These are phyloP conservation scores for Podarcis cretensis DNA, from an alignment of 2,113 vertebrate genomes.

Conservation along the genomic window DNA sequence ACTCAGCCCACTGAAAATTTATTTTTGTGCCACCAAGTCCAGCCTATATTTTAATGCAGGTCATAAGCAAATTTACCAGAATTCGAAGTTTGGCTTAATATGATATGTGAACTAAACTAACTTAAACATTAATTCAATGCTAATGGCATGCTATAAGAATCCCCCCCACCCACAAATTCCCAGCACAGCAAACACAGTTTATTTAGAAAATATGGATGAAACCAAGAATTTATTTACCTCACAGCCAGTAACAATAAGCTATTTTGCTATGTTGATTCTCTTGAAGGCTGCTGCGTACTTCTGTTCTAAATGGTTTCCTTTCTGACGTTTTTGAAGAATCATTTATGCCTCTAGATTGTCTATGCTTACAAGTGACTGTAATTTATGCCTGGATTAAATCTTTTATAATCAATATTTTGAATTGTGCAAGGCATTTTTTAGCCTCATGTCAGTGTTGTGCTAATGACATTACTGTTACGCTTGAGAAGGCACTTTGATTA, in stretches of 20 bases:
- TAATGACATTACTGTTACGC: not conserved
- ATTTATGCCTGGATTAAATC: not conserved
- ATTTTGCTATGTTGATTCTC: conserved; percentile 48
- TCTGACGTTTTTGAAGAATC: not conserved
- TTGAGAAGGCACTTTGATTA: not conserved
- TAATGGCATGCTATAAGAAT: conserved; percentile 42
- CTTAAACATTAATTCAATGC: conserved; percentile 50
- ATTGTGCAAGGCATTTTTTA: not conserved
- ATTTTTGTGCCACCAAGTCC: not conserved
- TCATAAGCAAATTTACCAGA: not conserved
- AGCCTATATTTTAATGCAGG: not conserved
- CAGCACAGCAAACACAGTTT: conserved; percentile 64
- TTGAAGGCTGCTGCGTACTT: conserved; percentile 45
- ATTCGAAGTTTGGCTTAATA: not conserved
- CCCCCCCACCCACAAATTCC: conserved; percentile 53
- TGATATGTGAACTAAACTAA: too few relatives aligned
- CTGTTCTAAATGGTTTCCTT: conserved; percentile 40
- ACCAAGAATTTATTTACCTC: conserved; percentile 51
- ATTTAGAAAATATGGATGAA: conserved; percentile 71
- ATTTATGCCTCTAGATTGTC: conserved; percentile 35
- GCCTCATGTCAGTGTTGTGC: rapidly evolving
- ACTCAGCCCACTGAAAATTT: too few relatives aligned
- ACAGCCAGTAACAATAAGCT: conserved; percentile 60
- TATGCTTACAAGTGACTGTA: not conserved
- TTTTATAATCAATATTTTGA: not conserved